Percentiles rank a stretch among this genome's conserved stretches.
Conservation (phyloP, 2,888 invertebrate species). For the Ischnus inquisitorius region DNA sequence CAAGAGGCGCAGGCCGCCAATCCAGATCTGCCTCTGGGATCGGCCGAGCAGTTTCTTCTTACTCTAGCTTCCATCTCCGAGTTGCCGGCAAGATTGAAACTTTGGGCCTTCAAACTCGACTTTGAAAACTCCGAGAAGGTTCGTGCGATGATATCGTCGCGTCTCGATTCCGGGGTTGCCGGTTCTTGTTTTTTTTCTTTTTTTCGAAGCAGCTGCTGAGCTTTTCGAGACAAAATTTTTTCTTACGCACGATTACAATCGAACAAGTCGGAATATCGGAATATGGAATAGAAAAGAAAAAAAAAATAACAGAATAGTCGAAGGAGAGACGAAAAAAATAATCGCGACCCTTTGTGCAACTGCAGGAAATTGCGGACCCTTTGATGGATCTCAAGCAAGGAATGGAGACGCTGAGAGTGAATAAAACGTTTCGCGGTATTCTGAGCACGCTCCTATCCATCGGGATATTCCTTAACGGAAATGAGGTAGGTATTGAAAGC, state of each 20-base stretch:
- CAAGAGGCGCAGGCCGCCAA: conserved; percentile 97
- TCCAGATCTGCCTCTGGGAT: conserved; percentile 96
- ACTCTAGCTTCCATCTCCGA: conserved; percentile 98
- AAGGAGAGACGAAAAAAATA: conserved; percentile 23
- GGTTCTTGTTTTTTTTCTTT: conserved; percentile 17
- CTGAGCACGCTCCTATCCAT: conserved; percentile 97
- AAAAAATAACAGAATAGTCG: conserved; percentile 22
- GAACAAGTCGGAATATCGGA: background rate
- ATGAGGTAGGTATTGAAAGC: conserved; percentile 86
- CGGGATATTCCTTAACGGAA: conserved; percentile 98
- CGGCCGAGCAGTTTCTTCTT: conserved; percentile 99
- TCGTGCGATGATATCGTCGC: conserved; percentile 66
- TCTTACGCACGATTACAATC: background rate
- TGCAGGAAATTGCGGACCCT: conserved; percentile 98
- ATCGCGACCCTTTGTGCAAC: conserved; percentile 59
- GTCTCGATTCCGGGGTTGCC: background rate
- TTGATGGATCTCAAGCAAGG: conserved; percentile 99
- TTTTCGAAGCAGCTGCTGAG: background rate
- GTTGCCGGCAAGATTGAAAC: conserved; percentile 95
- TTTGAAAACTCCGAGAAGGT: conserved; percentile 98
- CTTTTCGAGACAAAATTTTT: background rate
- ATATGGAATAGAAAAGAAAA: conserved; percentile 14
- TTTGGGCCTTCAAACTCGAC: conserved; percentile 99
- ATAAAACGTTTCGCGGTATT: conserved; percentile 98
- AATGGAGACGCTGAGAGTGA: conserved; percentile 95